Conservation (phyloP, 1,140 invertebrate genomes). For the Aphaenogaster ashmeadi region DNA sequence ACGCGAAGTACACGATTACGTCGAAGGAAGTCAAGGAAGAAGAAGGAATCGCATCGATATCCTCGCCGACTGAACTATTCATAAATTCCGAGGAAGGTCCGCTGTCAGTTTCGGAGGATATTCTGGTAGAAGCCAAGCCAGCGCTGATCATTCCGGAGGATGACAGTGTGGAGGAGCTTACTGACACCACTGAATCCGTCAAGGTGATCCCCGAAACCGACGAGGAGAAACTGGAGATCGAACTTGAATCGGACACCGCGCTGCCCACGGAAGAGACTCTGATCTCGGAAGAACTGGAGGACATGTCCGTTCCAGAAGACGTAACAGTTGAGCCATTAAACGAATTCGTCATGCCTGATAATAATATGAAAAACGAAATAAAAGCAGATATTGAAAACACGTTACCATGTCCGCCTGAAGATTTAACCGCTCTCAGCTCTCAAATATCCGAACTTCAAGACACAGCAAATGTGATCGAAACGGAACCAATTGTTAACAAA, state of each 20-base stretch:
- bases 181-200: constrained; percentile 33
- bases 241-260: constrained; percentile 19
- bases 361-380: background rate
- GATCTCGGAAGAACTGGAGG: constrained; percentile 2
- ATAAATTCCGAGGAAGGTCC: constrained; percentile 74
- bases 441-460: constrained; percentile 12
- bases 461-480: background rate
- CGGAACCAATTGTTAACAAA: background rate
- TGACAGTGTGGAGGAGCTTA: constrained; percentile 52
- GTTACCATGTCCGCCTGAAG: constrained; percentile 74
- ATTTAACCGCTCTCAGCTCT: background rate
- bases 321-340: background rate
- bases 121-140: constrained; percentile 70
- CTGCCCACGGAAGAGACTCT: constrained; percentile 34
- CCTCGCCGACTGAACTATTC: constrained; percentile 3
- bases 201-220: constrained; percentile 45
- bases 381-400: constrained; percentile 55
- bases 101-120: constrained; percentile 72
- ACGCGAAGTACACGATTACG: constrained; percentile 11
- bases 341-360: background rate
- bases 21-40: constrained; percentile 25
- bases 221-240: constrained; percentile 58
- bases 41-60: background rate
- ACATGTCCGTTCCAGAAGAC: background rate
- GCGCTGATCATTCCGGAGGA: constrained; percentile 73